Evolutionary conservation across 2,113 vertebrate species (phyloP).

Genomic region (Ciconia boyciana): DNA sequence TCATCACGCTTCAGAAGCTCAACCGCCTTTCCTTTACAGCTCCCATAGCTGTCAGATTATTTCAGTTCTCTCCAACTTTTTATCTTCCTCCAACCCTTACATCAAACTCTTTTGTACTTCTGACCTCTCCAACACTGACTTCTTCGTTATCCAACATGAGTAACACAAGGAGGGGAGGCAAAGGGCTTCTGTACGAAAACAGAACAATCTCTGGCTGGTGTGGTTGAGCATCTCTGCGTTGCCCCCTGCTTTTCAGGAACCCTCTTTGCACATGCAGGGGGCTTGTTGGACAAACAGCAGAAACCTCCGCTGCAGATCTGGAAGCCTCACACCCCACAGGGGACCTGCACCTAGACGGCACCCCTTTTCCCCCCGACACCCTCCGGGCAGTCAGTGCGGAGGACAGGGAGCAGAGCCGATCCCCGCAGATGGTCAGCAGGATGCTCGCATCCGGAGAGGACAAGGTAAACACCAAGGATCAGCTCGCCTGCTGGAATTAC

Average conservation of each 20-base stretch:
- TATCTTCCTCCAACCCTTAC: not conserved
- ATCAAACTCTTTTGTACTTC: not conserved
- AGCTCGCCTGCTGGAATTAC: not conserved
- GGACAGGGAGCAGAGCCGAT: not conserved
- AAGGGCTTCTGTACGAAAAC: not conserved
- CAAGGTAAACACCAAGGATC: not conserved
- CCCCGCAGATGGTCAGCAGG: not conserved
- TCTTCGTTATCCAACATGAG: not conserved
- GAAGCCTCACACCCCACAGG: fast-evolving
- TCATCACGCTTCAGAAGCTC: not conserved
- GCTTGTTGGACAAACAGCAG: not conserved
- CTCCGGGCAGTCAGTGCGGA: not conserved
- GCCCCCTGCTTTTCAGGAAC: not conserved
- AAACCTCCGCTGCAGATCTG: fast-evolving
- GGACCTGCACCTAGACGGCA: not conserved
- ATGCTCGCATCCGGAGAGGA: fast-evolving
- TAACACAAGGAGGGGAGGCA: not conserved
- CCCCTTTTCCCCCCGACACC: fast-evolving
- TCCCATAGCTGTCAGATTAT: not conserved
- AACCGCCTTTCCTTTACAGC: not conserved
- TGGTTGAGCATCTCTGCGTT: not conserved
- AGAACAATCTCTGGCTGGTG: not conserved
- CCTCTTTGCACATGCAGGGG: not conserved
- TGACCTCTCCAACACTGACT: not conserved
- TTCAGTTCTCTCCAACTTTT: not conserved